These are phyloP conservation scores for Drosophila pruinosa DNA, from an alignment of 1,140 invertebrate species.

Conservation along the genomic window DNA sequence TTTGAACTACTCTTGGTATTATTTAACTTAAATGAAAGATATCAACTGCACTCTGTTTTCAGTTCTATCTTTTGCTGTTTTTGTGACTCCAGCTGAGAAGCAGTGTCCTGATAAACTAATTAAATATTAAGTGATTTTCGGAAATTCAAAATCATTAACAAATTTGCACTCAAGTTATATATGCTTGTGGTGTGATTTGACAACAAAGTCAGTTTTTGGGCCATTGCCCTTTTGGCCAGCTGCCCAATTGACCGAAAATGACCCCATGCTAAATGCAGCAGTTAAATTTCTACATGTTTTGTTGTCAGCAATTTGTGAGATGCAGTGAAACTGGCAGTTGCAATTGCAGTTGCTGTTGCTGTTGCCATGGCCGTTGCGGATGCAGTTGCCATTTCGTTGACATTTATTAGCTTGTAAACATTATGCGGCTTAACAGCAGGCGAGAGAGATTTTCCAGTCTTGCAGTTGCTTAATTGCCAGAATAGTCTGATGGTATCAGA, in stretches of 20 bases:
- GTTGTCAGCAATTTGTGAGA: conserved; percentile 62
- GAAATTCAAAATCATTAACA: conserved; percentile 5
- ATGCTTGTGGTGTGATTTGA: conserved; percentile 27
- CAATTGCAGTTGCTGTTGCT: conserved; percentile 5
- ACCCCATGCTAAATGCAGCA: conserved; percentile 63
- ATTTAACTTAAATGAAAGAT: too few relatives aligned
- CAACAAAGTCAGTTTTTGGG: conserved; percentile 4
- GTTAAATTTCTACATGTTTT: conserved; percentile 53
- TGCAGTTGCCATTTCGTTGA: conserved; percentile 25
- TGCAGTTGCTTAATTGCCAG: conserved; percentile 46
- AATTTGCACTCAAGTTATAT: conserved; percentile 2
- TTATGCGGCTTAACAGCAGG: conserved; percentile 20
- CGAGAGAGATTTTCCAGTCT: conserved; percentile 42
- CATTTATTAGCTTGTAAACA: conserved; percentile 69
- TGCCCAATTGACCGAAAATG: conserved; percentile 42
- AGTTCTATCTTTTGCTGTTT: too few relatives aligned
- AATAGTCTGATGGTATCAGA: background rate
- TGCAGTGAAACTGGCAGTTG: conserved; percentile 38
- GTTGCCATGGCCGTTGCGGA: conserved; percentile 2
- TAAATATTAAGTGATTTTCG: conserved; percentile 1
- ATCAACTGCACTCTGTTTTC: too few relatives aligned
- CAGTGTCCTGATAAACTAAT: background rate
- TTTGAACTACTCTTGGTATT: too few relatives aligned
- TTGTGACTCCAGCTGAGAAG: too few relatives aligned
- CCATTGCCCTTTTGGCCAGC: conserved; percentile 30